Conservation (phyloP, 2,797 vertebrate species). For the Lepus oiostolus region DNA sequence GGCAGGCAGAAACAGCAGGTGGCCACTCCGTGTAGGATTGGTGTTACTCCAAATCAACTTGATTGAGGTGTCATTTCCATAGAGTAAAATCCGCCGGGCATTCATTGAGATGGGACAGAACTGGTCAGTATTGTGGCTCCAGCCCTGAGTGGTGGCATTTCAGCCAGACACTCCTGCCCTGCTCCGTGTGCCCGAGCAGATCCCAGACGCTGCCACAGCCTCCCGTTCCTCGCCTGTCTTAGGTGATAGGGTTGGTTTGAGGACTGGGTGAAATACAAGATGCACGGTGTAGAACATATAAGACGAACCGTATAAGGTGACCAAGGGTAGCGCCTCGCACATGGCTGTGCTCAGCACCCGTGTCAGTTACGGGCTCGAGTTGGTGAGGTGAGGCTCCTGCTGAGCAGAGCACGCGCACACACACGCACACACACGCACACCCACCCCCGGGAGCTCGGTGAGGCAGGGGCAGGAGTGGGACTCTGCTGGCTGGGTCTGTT, state of each 20-base stretch:
- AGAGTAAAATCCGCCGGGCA: background rate
- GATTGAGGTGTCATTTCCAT: background rate
- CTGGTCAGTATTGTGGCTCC: background rate
- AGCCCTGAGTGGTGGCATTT: background rate
- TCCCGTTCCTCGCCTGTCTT: background rate
- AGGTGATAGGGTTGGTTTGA: background rate
- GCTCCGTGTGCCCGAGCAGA: background rate
- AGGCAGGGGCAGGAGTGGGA: no score
- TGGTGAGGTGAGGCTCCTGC: fast-evolving
- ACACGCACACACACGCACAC: no score
- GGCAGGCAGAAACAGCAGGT: background rate
- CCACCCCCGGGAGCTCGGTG: fast-evolving
- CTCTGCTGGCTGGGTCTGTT: background rate
- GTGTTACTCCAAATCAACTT: background rate
- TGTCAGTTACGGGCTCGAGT: no score
- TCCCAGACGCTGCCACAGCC: background rate
- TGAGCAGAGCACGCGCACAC: background rate
- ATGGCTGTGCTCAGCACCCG: background rate
- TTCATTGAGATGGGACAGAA: slow-evolving; percentile 13
- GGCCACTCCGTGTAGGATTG: background rate
- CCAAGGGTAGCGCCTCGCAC: background rate
- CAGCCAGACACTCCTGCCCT: background rate
- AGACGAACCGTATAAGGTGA: background rate
- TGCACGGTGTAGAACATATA: background rate
- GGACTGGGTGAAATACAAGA: background rate